phyloP scores from a whole-genome alignment of 2,797 vertebrate species.

The Phrynocephalus vlangalii region DNA sequence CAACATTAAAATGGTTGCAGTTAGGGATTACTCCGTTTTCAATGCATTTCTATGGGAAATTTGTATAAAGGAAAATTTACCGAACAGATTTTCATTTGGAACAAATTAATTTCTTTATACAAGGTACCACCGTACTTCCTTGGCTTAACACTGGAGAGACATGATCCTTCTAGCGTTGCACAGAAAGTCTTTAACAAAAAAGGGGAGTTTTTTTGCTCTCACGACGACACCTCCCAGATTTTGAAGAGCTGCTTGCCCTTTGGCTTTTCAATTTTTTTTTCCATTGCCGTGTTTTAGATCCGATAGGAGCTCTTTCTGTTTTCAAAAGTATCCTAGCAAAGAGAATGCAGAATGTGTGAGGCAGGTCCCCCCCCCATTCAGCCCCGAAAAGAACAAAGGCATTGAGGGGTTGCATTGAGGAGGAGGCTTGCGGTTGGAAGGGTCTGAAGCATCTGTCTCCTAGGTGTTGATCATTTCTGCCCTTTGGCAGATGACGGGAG shows the following conservation, averaged over 20 bases:
- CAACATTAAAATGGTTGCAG: too few species aligned
- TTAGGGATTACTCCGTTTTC: too few species aligned
- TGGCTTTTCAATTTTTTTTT: background rate
- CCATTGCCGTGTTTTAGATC: background rate
- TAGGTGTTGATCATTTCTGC: background rate
- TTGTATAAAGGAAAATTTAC: too few species aligned
- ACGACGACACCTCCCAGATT: slow-evolving; percentile 19
- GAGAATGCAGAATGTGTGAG: background rate
- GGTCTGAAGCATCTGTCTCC: background rate
- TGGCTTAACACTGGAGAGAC: too few species aligned
- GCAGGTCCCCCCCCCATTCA: background rate
- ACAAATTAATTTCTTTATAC: too few species aligned
- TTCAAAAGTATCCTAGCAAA: slow-evolving; percentile 30
- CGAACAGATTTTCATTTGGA: too few species aligned
- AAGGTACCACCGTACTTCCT: too few species aligned
- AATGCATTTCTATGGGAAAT: too few species aligned
- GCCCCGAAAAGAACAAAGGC: background rate
- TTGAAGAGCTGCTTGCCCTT: background rate
- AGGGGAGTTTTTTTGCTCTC: slow-evolving; percentile 3
- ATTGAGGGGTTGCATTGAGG: accelerated
- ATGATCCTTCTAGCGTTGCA: too few species aligned
- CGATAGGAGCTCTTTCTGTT: background rate
- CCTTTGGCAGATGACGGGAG: background rate
- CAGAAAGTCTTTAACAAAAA: background rate
- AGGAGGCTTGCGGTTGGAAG: background rate